Evolutionary conservation across 2,113 vertebrate species (phyloP).

Genomic region (Chauna torquata): DNA sequence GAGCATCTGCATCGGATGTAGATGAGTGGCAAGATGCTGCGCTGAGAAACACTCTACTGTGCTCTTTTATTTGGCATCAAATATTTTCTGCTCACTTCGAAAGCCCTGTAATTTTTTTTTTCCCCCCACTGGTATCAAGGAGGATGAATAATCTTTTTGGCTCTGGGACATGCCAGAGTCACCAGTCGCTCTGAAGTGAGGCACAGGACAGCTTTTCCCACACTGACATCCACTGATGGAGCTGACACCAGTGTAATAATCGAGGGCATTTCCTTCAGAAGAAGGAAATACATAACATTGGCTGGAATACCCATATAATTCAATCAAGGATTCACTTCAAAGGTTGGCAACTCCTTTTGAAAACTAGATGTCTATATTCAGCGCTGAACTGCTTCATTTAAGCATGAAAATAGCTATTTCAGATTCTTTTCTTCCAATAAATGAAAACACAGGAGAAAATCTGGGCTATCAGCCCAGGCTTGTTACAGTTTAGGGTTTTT

Average conservation of each 20-base stretch:
- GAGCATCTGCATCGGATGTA: accelerated
- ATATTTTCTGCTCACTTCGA: neutral
- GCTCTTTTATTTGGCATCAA: neutral
- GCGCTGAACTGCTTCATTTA: neutral
- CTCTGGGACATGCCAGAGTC: neutral
- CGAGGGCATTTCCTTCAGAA: neutral
- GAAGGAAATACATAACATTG: neutral
- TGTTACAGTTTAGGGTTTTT: slow-evolving; percentile 20
- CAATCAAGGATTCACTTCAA: neutral
- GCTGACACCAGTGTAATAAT: neutral
- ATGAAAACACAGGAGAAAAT: slow-evolving; percentile 27
- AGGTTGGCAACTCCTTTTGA: neutral
- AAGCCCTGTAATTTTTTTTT: neutral
- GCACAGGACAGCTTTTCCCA: slow-evolving; percentile 34
- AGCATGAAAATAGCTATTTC: neutral
- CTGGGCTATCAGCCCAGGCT: slow-evolving; percentile 23
- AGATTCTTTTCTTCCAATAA: slow-evolving; percentile 18
- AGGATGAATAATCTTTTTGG: slow-evolving; percentile 24
- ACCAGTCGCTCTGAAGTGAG: neutral
- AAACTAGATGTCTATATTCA: neutral
- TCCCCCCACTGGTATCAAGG: neutral
- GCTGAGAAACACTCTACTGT: neutral
- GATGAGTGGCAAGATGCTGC: neutral
- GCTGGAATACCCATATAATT: neutral
- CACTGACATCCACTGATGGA: neutral